A percentile compares a stretch with the other conserved stretches of the same genome.
Conservation (phyloP, 1,140 invertebrate genomes). For the Rhagoletis zephyria region DNA sequence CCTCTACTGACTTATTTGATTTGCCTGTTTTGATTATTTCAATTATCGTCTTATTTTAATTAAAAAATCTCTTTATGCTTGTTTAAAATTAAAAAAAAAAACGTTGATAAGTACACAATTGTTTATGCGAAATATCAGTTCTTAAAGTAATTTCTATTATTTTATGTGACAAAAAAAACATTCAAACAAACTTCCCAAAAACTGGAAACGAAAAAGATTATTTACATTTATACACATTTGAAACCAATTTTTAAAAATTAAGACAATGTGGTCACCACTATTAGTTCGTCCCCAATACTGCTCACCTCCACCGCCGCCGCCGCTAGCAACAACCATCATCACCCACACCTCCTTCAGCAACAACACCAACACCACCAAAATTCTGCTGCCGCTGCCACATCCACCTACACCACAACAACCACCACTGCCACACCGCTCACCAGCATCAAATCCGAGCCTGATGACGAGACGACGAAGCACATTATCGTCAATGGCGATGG, state of each 20-base stretch:
- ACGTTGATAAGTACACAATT: neutral
- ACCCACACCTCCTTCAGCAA: conserved; percentile 35
- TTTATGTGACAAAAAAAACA: conserved; percentile 56
- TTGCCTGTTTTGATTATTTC: neutral
- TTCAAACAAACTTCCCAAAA: conserved; percentile 44
- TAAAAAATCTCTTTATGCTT: neutral
- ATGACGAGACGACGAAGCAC: conserved; percentile 6
- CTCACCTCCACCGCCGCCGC: conserved; percentile 62
- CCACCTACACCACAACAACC: conserved; percentile 46
- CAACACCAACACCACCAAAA: conserved; percentile 61
- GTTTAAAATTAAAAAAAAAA: neutral
- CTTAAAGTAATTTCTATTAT: conserved; percentile 29
- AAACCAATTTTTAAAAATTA: conserved; percentile 61
- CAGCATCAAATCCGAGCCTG: neutral
- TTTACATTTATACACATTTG: conserved; percentile 57
- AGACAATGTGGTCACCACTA: conserved; percentile 74
- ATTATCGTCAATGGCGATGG: conserved; percentile 22
- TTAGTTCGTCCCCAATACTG: conserved; percentile 73
- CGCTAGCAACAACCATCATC: conserved; percentile 55
- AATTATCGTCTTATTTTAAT: neutral
- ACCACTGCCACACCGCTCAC: conserved; percentile 29
- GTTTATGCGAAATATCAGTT: conserved; percentile 1
- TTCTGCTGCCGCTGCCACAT: conserved; percentile 23
- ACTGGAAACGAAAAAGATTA: conserved; percentile 51
- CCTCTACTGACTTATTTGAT: neutral